Evolutionary conservation across 2,888 invertebrate genomes (phyloP).

Genomic region (Margaritifera margaritifera): DNA sequence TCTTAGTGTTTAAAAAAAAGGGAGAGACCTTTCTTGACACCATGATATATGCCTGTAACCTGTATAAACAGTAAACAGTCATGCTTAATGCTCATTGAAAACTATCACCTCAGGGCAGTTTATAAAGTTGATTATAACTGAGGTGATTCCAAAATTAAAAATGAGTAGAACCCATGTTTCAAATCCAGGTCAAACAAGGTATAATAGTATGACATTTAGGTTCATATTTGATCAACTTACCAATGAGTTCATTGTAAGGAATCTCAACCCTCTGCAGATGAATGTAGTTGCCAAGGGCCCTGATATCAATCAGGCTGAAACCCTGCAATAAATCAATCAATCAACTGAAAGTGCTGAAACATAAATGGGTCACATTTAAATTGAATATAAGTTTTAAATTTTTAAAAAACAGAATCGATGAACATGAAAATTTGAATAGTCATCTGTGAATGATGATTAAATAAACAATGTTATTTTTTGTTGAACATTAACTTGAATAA

Average conservation of each 20-base stretch:
- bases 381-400: background rate
- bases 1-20: no score
- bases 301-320: slow-evolving; percentile 64
- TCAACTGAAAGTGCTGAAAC: background rate
- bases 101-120: no score
- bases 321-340: slow-evolving; percentile 53
- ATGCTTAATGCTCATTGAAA: no score
- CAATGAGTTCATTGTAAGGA: slow-evolving; percentile 69
- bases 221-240: slow-evolving; percentile 38
- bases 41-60: no score
- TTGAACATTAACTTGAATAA: no score
- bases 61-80: no score
- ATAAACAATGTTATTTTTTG: no score
- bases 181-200: background rate
- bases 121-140: no score
- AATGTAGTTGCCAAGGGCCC: slow-evolving; percentile 57
- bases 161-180: no score
- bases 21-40: no score
- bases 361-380: background rate
- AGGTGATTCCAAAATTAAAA: no score
- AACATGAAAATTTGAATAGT: background rate
- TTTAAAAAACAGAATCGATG: background rate
- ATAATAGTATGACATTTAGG: no score
- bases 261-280: slow-evolving; percentile 70
- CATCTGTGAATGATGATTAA: background rate